Conservation (phyloP, 35 echinoderm and acorn worm genomes). For the Lytechinus variegatus region DNA sequence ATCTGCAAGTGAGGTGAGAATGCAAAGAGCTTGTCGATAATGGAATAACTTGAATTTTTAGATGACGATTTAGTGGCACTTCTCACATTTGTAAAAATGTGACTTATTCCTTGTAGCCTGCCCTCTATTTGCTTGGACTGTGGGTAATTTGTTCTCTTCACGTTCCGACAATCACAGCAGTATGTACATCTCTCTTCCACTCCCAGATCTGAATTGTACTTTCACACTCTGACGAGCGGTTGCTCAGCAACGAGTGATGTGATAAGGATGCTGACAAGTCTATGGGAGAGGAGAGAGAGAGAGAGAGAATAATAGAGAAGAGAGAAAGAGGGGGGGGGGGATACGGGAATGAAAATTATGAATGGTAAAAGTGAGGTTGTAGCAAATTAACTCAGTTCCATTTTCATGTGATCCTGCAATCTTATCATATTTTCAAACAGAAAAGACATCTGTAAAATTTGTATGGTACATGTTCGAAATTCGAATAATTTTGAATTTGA, state of each 20-base stretch:
- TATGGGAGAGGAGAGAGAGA: not conserved
- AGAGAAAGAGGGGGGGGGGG: not conserved
- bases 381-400: not conserved
- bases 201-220: conserved; percentile 30
- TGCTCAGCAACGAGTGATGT: conserved; percentile 28
- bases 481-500: not conserved
- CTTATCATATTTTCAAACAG: not conserved
- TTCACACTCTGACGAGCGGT: conserved; percentile 24
- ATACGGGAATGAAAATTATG: not conserved
- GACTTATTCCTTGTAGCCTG: not conserved
- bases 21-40: not conserved
- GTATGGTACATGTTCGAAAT: too few species aligned
- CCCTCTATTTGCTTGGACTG: not conserved
- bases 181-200: not conserved
- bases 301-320: not conserved
- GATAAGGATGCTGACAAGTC: conserved; percentile 32
- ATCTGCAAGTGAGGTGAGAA: not conserved
- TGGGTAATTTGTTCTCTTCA: conserved; percentile 29
- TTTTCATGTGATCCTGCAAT: not conserved
- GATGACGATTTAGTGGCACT: not conserved
- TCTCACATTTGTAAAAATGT: not conserved
- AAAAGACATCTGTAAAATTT: too few species aligned
- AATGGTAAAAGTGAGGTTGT: not conserved
- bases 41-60: not conserved
- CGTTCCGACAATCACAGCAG: conserved; percentile 37